These are phyloP conservation scores for Scolopax mira DNA, from an alignment of 2,113 vertebrate genomes.

Conservation along the genomic window DNA sequence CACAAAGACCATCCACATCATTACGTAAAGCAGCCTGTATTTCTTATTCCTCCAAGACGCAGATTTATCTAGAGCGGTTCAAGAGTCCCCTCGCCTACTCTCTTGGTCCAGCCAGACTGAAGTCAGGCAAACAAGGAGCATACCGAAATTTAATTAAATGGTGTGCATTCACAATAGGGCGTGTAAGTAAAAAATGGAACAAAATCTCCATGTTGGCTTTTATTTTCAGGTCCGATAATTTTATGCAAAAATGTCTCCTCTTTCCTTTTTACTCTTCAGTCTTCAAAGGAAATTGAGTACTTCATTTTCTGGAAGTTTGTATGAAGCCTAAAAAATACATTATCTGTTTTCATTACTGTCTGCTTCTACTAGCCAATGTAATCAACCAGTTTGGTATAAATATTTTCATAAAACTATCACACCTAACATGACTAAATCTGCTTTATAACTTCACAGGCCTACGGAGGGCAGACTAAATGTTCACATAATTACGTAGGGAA, in stretches of 20 bases:
- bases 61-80: neutral
- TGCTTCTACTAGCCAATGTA: neutral
- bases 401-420: neutral
- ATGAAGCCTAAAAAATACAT: neutral
- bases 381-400: neutral
- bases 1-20: neutral
- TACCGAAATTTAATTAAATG: neutral
- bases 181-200: neutral
- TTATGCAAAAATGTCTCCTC: neutral
- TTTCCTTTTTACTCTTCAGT: neutral
- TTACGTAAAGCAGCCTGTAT: neutral
- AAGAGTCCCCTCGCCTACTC: neutral
- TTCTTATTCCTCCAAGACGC: neutral
- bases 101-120: neutral
- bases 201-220: neutral
- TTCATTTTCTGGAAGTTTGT: neutral
- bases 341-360: neutral
- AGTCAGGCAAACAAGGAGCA: neutral
- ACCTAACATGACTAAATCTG: neutral
- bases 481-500: conserved; percentile 35
- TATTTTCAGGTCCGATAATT: neutral
- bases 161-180: neutral
- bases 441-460: conserved; percentile 38
- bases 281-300: neutral
- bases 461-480: neutral